These are phyloP conservation scores for Agrotis clavis DNA, from an alignment of 2,888 invertebrate genomes.

Conservation along the genomic window DNA sequence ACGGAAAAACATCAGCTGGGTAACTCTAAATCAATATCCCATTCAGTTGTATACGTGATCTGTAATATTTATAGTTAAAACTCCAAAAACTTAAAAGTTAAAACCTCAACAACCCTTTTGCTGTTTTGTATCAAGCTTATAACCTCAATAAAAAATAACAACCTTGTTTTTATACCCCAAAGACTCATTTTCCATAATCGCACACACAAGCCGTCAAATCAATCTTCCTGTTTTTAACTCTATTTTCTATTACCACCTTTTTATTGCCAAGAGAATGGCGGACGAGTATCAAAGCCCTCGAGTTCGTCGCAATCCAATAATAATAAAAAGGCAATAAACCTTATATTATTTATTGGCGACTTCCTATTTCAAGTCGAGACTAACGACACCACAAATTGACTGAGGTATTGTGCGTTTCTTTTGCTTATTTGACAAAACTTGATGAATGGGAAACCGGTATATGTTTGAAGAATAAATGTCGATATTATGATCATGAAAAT, in stretches of 20 bases:
- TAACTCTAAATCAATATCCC: too few species aligned
- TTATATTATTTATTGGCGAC: constrained; percentile 85
- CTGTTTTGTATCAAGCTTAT: too few species aligned
- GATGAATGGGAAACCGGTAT: constrained; percentile 2
- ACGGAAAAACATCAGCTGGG: background rate
- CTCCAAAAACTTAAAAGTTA: too few species aligned
- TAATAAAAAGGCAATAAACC: constrained; percentile 85
- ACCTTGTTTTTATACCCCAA: background rate
- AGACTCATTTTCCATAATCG: background rate
- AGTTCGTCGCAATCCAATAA: constrained; percentile 84
- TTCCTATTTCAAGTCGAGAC: constrained; percentile 69
- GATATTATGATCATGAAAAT: background rate
- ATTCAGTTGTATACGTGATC: too few species aligned
- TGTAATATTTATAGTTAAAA: too few species aligned
- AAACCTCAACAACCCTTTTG: too few species aligned
- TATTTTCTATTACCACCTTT: constrained; percentile 76
- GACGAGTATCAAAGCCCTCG: constrained; percentile 73
- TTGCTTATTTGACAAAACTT: background rate
- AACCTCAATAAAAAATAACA: background rate
- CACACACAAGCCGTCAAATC: constrained; percentile 36
- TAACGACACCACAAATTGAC: constrained; percentile 64
- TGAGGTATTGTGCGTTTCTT: constrained; percentile 31
- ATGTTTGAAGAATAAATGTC: background rate
- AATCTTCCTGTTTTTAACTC: constrained; percentile 61
- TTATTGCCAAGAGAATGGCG: constrained; percentile 77